A percentile compares a stretch with the other conserved stretches of the same genome.
Evolutionary conservation across 2,797 vertebrate genomes (phyloP).

Genomic region (Tympanoctomys barrerae): DNA sequence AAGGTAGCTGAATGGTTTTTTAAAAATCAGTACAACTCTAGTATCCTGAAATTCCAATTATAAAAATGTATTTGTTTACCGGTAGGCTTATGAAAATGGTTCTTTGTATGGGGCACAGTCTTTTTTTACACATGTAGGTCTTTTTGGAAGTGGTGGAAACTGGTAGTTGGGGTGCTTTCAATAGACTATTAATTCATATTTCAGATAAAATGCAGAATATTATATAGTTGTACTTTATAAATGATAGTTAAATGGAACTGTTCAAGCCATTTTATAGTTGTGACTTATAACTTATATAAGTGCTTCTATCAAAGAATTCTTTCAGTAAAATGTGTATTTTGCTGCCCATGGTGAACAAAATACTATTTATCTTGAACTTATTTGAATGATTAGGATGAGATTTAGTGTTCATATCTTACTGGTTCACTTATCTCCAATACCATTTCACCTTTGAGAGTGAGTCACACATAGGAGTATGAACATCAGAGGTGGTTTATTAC

Average conservation of each 20-base stretch:
- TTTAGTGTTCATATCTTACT: slow-evolving; percentile 80
- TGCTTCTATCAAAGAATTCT: slow-evolving; percentile 89
- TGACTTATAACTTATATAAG: slow-evolving; percentile 87
- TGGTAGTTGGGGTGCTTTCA: slow-evolving; percentile 75
- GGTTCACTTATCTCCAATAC: slow-evolving; percentile 85
- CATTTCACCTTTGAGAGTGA: slow-evolving; percentile 86
- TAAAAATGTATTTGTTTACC: slow-evolving; percentile 88
- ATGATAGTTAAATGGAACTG: slow-evolving; percentile 88
- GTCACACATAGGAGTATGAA: slow-evolving; percentile 86
- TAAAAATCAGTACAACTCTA: slow-evolving; percentile 75
- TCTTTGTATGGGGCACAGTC: slow-evolving; percentile 86
- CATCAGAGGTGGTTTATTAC: slow-evolving; percentile 86
- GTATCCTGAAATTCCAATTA: slow-evolving; percentile 84
- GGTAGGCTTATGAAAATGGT: slow-evolving; percentile 89
- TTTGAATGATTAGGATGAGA: slow-evolving; percentile 85
- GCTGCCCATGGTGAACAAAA: slow-evolving; percentile 87
- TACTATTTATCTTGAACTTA: slow-evolving; percentile 85
- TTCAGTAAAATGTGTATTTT: slow-evolving; percentile 83
- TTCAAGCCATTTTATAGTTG: slow-evolving; percentile 90
- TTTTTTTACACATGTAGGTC: slow-evolving; percentile 83
- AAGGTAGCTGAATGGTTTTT: slow-evolving; percentile 83
- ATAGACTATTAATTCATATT: slow-evolving; percentile 43
- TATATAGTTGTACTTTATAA: slow-evolving; percentile 91
- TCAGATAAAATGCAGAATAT: slow-evolving; percentile 78
- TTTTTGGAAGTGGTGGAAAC: slow-evolving; percentile 75